Percentiles rank a stretch among this genome's conserved stretches.
Evolutionary conservation across 2,888 invertebrate species (phyloP).

Genomic region (Lamproptera curius): DNA sequence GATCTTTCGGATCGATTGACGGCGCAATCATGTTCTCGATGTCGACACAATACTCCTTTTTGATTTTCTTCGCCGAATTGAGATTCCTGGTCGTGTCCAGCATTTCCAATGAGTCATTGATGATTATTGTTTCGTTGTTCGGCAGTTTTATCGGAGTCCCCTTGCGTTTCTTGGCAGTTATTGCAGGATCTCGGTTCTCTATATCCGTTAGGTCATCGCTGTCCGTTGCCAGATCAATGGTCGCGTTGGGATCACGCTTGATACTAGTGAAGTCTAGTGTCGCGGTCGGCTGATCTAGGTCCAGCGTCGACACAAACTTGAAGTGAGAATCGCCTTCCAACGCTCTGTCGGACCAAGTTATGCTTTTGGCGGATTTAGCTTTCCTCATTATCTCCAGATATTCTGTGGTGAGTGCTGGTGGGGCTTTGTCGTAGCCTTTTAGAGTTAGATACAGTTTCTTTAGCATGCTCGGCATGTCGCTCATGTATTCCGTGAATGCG

Average conservation of each 20-base stretch:
- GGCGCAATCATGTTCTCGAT: constrained; percentile 42
- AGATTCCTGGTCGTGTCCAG: constrained; percentile 50
- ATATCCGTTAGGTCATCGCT: constrained; percentile 57
- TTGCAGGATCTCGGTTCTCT: constrained; percentile 48
- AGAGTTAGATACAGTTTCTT: constrained; percentile 78
- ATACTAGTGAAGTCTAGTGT: constrained; percentile 29
- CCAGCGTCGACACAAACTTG: constrained; percentile 53
- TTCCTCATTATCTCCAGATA: constrained; percentile 79
- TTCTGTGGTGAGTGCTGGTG: constrained; percentile 74
- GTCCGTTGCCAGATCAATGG: constrained; percentile 50
- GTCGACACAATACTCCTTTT: constrained; percentile 38
- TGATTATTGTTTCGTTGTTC: constrained; percentile 63
- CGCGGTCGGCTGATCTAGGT: constrained; percentile 46
- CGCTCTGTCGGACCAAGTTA: constrained; percentile 79
- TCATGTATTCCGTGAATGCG: constrained; percentile 68
- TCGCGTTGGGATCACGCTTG: constrained; percentile 35
- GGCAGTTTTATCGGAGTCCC: constrained; percentile 59
- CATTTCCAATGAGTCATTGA: constrained; percentile 62
- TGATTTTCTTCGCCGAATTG: constrained; percentile 60
- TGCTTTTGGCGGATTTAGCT: constrained; percentile 77
- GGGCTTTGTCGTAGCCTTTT: constrained; percentile 77
- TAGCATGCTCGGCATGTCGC: constrained; percentile 72
- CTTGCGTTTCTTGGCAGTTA: constrained; percentile 51
- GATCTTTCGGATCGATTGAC: constrained; percentile 49
- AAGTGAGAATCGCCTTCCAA: constrained; percentile 43